phyloP scores from a whole-genome alignment of 1,140 invertebrate species.

The Tyrophagus putrescentiae region DNA sequence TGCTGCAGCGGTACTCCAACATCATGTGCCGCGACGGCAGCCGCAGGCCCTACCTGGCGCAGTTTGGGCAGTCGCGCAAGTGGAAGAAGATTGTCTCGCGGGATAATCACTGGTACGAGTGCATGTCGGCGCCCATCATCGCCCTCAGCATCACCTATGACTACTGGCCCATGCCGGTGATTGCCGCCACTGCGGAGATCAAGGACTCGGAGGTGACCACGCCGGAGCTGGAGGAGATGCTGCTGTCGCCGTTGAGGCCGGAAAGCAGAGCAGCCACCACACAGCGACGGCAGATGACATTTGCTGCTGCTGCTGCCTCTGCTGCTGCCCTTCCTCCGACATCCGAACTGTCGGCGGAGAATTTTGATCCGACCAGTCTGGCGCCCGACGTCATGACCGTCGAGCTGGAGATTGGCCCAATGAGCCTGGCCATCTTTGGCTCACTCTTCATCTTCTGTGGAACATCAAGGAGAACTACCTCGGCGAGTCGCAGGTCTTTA shows the following conservation, averaged over 20 bases:
- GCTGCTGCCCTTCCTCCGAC: background rate
- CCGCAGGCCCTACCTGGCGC: conserved; percentile 27
- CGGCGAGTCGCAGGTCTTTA: conserved; percentile 82
- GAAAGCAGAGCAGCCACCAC: conserved; percentile 39
- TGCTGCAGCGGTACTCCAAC: conserved; percentile 76
- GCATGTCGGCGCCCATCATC: conserved; percentile 84
- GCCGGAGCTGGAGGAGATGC: conserved; percentile 79
- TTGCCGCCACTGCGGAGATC: conserved; percentile 38
- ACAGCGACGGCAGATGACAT: too few relatives aligned
- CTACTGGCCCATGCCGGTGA: conserved; percentile 66
- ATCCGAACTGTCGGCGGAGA: conserved; percentile 38
- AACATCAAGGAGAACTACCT: conserved; percentile 72
- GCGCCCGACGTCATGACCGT: conserved; percentile 70
- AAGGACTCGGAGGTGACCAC: conserved; percentile 72
- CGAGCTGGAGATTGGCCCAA: conserved; percentile 83
- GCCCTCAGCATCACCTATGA: conserved; percentile 74
- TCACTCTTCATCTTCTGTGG: conserved; percentile 50
- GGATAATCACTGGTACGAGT: conserved; percentile 69
- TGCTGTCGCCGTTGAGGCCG: conserved; percentile 76
- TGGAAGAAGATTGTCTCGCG: conserved; percentile 63
- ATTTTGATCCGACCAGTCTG: conserved; percentile 71
- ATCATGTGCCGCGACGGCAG: conserved; percentile 56
- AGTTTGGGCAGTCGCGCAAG: conserved; percentile 40
- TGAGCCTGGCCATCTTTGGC: conserved; percentile 71
- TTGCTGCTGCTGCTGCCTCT: background rate